Evolutionary conservation across 2,888 invertebrate genomes (phyloP).

Genomic region (Athripsodes cinereus): DNA sequence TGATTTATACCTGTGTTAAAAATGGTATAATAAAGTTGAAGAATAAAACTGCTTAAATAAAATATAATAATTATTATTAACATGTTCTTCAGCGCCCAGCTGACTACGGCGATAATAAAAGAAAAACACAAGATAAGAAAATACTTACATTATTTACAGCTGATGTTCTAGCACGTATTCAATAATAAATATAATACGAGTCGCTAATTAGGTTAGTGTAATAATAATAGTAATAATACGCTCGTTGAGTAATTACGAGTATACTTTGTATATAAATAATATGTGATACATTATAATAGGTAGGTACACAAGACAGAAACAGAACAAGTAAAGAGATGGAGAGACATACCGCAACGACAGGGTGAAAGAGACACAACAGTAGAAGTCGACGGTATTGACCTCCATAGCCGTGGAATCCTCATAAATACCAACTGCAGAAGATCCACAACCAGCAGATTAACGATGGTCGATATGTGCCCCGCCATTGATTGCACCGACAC

Average conservation of each 20-base stretch:
- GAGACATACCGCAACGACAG: slow-evolving; percentile 13
- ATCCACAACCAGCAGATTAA: slow-evolving; percentile 10
- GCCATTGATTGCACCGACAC: neutral
- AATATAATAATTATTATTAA: too few relatives aligned
- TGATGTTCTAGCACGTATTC: too few relatives aligned
- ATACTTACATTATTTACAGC: too few relatives aligned
- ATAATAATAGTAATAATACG: too few relatives aligned
- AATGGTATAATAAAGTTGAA: too few relatives aligned
- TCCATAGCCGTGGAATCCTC: slow-evolving; percentile 16
- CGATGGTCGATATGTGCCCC: neutral
- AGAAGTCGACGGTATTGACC: slow-evolving; percentile 3
- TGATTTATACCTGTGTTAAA: too few relatives aligned
- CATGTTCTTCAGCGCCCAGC: too few relatives aligned
- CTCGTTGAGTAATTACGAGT: neutral
- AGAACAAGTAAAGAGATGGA: neutral
- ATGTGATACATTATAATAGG: neutral
- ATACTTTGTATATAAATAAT: neutral
- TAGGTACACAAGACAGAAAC: neutral
- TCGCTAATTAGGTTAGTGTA: too few relatives aligned
- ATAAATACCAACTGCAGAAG: slow-evolving; percentile 13
- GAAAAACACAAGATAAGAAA: too few relatives aligned
- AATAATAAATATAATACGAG: too few relatives aligned
- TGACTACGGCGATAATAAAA: too few relatives aligned
- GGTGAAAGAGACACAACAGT: slow-evolving; percentile 5
- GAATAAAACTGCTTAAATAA: too few relatives aligned